Conservation (phyloP, 2,797 vertebrate species). For the Sebastiscus albofasciatus region DNA sequence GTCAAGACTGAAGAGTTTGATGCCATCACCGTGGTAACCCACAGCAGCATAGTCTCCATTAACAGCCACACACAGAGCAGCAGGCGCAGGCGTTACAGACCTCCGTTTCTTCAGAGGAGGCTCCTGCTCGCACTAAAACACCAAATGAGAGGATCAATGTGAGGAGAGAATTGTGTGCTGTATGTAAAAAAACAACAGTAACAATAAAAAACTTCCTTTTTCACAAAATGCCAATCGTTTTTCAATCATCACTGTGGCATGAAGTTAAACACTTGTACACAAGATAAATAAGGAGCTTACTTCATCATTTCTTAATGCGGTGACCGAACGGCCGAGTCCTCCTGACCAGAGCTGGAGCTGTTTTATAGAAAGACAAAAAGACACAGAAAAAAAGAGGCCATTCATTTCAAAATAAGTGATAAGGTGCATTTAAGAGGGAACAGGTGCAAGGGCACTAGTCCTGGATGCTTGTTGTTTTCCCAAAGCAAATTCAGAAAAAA, state of each 20-base stretch:
- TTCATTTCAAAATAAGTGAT: not conserved
- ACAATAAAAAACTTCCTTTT: accelerated
- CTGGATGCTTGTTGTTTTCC: not conserved
- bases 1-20: slow-evolving; percentile 81
- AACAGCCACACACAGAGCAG: slow-evolving; percentile 85
- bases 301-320: slow-evolving; percentile 58
- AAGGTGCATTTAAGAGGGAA: not conserved
- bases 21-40: slow-evolving; percentile 83
- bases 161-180: not conserved
- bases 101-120: slow-evolving; percentile 60
- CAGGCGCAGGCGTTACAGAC: slow-evolving; percentile 24
- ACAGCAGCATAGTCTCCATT: slow-evolving; percentile 76
- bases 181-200: accelerated
- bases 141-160: not conserved
- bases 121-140: slow-evolving; percentile 35
- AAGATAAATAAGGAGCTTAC: slow-evolving; percentile 51
- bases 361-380: slow-evolving; percentile 1
- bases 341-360: slow-evolving; percentile 91
- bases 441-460: not conserved
- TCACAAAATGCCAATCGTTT: not conserved
- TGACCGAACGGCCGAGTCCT: slow-evolving; percentile 81
- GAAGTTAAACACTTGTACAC: not conserved
- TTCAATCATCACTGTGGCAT: not conserved
- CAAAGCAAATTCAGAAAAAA: not conserved
- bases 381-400: not conserved